Base-by-base conservation (phyloP, 2,113 vertebrate genomes). In the Anoura caudifer region DNA sequence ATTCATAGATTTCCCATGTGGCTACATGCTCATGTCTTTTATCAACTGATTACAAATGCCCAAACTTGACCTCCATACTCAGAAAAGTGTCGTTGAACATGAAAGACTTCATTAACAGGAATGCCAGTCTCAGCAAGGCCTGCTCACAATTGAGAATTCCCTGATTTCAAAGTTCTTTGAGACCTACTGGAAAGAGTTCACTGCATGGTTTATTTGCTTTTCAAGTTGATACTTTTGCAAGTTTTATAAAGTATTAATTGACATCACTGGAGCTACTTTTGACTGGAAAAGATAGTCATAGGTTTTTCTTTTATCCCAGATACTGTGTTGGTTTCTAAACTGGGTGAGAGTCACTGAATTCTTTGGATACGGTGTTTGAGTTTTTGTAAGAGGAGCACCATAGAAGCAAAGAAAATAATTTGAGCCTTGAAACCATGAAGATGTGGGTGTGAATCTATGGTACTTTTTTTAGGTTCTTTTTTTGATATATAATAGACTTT, bases 1-100 rank as follows among this genome's bases (percentile, higher is more conserved):
- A 97, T 91, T 81, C 95, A 89, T 70, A 96, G 93, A 95, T 95
- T 96, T 93, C 93, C 94, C 95, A 90, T 7, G 1, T 72, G 96
- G 90, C 65, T 67, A 11, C 14, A 3, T 79, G 91, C 92, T 95
- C 72, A 24, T 63, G 76, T 95, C 92, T 95, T 94, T 96, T 90
- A 97, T 91, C 90, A 94, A 28, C 85, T 87, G 85, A 97, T 96
- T 96, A 95, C 96, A 93, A 83, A 94, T 0, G 90, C 91, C 83
- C 1, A 43, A 94, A 75, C 92, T 81, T 97, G 96, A 97, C 91
- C 96, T 97, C 87, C 85, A 56, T 24, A 2, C 26, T 19, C 45
- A 0, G 22, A 52, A 75, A 83, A 94, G 88, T 20, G 54, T 77
- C 56, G 7, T 7, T 9, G 26, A 91, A 80, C 85, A 59, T n/a